Conservation (phyloP, 2,797 vertebrate species). For the Macropus fuliginosus region DNA sequence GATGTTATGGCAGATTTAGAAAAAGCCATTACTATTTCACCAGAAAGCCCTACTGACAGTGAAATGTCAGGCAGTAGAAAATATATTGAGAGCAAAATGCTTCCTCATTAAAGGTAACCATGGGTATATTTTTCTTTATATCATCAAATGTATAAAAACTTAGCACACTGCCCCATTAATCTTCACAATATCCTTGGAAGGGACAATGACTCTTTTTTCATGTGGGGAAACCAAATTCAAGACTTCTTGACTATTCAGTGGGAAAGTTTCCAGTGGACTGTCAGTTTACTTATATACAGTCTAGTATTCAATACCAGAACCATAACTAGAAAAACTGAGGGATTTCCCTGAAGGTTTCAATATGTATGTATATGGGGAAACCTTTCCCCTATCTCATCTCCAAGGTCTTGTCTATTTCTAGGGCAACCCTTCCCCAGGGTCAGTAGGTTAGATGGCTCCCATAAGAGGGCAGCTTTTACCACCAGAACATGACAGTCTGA, state of each 20-base stretch:
- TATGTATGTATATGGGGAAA: too few relatives aligned
- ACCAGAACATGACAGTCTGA: not conserved
- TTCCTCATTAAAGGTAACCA: not conserved
- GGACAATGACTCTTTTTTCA: constrained; percentile 18
- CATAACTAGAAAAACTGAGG: not conserved
- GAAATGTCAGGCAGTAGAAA: not conserved
- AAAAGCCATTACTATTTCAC: not conserved
- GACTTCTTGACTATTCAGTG: not conserved
- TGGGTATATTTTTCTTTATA: not conserved
- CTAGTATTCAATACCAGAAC: not conserved
- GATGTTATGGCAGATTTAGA: not conserved
- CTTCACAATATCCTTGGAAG: not conserved
- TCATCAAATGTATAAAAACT: not conserved
- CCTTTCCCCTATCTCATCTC: not conserved
- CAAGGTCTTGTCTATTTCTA: not conserved
- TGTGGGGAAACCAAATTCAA: not conserved
- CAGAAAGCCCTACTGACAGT: not conserved
- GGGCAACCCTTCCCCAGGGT: not conserved
- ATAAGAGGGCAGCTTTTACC: not conserved
- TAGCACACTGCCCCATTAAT: constrained; percentile 1
- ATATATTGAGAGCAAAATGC: not conserved
- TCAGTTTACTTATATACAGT: not conserved
- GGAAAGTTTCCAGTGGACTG: not conserved
- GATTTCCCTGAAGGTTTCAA: not conserved
- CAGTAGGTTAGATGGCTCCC: not conserved